These are phyloP conservation scores for Pseudotriccus pelzelni DNA, from an alignment of 2,797 vertebrate genomes.

Conservation along the genomic window DNA sequence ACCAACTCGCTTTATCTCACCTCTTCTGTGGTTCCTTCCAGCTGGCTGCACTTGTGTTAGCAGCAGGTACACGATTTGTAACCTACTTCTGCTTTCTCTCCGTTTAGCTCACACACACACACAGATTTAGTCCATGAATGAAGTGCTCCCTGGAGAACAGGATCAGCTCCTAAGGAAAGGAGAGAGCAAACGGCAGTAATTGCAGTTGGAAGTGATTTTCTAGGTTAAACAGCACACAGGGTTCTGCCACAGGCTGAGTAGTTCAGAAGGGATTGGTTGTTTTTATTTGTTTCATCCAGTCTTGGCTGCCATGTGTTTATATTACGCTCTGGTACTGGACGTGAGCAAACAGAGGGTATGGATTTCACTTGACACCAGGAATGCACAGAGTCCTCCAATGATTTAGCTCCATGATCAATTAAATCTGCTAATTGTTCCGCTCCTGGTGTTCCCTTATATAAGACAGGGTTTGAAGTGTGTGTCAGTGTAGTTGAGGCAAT, in stretches of 20 bases:
- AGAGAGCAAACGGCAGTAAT: background rate
- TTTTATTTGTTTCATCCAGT: background rate
- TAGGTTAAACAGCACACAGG: background rate
- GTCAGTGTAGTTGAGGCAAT: background rate
- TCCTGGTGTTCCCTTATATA: background rate
- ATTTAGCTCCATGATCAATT: background rate
- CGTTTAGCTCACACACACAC: background rate
- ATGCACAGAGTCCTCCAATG: background rate
- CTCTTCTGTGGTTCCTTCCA: background rate
- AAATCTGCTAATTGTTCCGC: background rate
- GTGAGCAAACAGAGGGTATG: background rate
- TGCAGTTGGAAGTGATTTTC: background rate
- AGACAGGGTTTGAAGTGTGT: background rate
- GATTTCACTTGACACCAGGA: background rate
- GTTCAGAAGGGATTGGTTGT: background rate
- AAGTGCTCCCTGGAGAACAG: background rate
- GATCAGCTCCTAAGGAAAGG: background rate
- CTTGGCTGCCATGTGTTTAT: accelerated
- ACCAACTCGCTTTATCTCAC: background rate
- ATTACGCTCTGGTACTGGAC: background rate
- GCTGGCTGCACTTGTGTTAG: background rate
- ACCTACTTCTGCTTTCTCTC: background rate
- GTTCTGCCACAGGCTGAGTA: background rate
- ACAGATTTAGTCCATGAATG: background rate
- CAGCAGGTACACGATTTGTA: background rate